Percentiles rank a stretch among this genome's conserved stretches.
Evolutionary conservation across 2,113 vertebrate species (phyloP).

Genomic region (Anarrhichthys ocellatus): DNA sequence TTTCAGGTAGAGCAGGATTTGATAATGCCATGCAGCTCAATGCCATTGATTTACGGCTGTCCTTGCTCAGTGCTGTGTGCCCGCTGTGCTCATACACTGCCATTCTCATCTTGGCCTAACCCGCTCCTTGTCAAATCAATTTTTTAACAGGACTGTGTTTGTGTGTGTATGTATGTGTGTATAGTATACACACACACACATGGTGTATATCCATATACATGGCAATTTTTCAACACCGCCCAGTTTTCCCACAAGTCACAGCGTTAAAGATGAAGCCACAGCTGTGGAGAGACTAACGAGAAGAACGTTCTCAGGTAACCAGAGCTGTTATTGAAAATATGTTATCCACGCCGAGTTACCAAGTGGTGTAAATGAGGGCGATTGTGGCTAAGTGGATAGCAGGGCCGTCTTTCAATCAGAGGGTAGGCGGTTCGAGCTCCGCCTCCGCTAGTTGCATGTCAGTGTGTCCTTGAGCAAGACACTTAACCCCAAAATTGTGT

Average conservation of each 20-base stretch:
- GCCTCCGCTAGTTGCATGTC: too few species aligned
- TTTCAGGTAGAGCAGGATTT: constrained; percentile 46
- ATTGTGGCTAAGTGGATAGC: too few species aligned
- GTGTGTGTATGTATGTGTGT: constrained; percentile 1
- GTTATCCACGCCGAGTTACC: constrained; percentile 22
- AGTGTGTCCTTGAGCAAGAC: too few species aligned
- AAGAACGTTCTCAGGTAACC: constrained; percentile 29
- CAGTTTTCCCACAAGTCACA: constrained; percentile 13
- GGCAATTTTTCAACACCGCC: constrained; percentile 29
- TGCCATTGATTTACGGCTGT: constrained; percentile 69
- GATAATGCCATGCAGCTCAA: constrained; percentile 53
- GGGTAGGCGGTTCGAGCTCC: too few species aligned
- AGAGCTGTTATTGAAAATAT: constrained; percentile 48
- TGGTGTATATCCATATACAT: constrained; percentile 1
- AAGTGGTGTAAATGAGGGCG: constrained; percentile 30
- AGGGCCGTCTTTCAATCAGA: too few species aligned
- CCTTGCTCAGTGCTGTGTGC: constrained; percentile 32
- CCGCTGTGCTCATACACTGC: constrained; percentile 47
- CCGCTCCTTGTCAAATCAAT: constrained; percentile 65
- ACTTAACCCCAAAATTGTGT: too few species aligned
- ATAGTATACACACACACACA: not conserved
- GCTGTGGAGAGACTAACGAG: constrained; percentile 47
- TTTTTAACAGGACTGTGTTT: constrained; percentile 22
- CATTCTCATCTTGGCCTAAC: constrained; percentile 54
- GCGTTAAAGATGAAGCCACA: constrained; percentile 41